Percentiles rank a stretch among this genome's conserved stretches.
Evolutionary conservation across 2,113 vertebrate genomes (phyloP).

Genomic region (Suricata suricatta): DNA sequence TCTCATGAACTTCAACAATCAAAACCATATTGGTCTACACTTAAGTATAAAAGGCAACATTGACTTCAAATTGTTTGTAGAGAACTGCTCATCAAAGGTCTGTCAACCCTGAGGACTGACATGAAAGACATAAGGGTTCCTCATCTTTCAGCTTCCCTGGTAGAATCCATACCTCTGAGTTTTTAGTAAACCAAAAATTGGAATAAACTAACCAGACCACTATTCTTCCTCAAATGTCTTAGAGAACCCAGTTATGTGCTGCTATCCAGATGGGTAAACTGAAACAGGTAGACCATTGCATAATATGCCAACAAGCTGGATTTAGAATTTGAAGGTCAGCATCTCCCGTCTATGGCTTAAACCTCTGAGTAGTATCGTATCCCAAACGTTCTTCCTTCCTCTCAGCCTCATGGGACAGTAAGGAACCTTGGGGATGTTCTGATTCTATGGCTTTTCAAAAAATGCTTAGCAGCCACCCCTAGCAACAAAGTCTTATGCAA

Average conservation of each 20-base stretch:
- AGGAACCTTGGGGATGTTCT: neutral
- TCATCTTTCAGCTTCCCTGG: neutral
- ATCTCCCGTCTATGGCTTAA: conserved; percentile 44
- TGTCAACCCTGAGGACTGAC: neutral
- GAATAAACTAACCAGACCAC: neutral
- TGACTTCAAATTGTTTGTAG: conserved; percentile 1
- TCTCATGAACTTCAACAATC: neutral
- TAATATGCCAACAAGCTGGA: conserved; percentile 36
- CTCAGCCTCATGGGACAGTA: neutral
- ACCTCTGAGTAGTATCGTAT: conserved; percentile 40
- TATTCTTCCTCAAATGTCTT: conserved; percentile 10
- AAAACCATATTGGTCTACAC: neutral
- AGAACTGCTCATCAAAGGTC: conserved; percentile 5
- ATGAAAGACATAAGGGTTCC: neutral
- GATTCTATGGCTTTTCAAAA: conserved; percentile 17
- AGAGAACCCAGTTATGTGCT: neutral
- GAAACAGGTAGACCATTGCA: conserved; percentile 50
- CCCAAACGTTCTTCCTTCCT: conserved; percentile 46
- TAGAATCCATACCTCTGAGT: neutral
- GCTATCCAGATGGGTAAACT: conserved; percentile 40
- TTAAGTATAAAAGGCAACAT: conserved; percentile 15
- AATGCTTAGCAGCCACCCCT: neutral
- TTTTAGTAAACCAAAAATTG: conserved; percentile 18
- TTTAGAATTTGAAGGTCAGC: conserved; percentile 47
- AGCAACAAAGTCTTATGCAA: neutral